Percentiles rank a stretch among this genome's conserved stretches.
phyloP scores from a whole-genome alignment of 2,113 vertebrate genomes.

The Phoxinus phoxinus region DNA sequence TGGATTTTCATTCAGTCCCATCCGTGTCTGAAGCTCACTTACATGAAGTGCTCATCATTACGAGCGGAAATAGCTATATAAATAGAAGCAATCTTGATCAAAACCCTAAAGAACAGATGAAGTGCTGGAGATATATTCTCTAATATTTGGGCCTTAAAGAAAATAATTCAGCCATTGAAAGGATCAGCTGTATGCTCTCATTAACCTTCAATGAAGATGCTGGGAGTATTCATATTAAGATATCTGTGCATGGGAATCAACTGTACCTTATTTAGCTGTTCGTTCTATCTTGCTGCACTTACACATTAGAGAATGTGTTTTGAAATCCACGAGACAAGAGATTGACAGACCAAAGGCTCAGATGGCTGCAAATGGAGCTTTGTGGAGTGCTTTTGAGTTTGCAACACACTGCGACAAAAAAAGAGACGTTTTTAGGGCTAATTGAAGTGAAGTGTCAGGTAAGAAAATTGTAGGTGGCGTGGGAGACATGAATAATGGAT shows the following conservation, averaged over 20 bases:
- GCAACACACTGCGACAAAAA: neutral
- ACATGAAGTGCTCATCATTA: neutral
- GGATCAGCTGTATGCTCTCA: neutral
- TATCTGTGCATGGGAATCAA: conserved; percentile 16
- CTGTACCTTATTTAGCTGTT: conserved; percentile 34
- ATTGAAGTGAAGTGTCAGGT: conserved; percentile 54
- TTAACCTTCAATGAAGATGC: neutral
- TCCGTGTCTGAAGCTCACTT: neutral
- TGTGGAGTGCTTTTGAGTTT: neutral
- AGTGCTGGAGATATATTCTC: neutral
- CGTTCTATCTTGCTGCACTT: conserved; percentile 14
- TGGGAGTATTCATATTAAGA: neutral
- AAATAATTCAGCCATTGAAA: neutral
- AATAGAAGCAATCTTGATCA: conserved; percentile 1
- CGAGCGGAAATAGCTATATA: neutral
- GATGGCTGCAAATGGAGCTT: neutral
- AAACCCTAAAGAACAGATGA: neutral
- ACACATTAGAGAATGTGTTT: conserved; percentile 24
- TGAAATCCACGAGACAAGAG: neutral
- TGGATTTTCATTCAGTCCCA: neutral
- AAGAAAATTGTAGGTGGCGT: conserved; percentile 40
- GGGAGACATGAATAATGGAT: conserved; percentile 53
- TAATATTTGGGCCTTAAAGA: neutral
- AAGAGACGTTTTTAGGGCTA: conserved; percentile 44
- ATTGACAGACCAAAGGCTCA: conserved; percentile 33